Evolutionary conservation across 2,113 vertebrate genomes (phyloP).

Genomic region (Tetrax tetrax): DNA sequence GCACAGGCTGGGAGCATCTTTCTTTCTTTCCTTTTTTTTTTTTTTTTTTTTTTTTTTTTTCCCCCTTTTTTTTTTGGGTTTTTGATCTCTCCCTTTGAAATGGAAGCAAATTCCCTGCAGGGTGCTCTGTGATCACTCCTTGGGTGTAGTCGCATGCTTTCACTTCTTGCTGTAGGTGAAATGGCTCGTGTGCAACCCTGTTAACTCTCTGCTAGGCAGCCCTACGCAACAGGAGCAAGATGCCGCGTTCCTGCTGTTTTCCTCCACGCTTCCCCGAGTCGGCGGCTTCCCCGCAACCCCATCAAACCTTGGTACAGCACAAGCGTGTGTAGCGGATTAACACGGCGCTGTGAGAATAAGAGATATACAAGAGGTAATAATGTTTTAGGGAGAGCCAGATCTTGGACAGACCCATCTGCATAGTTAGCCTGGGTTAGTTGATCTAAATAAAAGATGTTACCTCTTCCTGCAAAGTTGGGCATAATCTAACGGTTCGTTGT

Average conservation of each 20-base stretch:
- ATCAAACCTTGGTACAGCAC: background rate
- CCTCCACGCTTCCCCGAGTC: background rate
- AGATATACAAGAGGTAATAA: background rate
- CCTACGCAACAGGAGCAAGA: background rate
- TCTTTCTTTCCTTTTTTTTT: background rate
- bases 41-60: background rate
- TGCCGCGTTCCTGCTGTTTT: background rate
- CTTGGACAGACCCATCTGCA: background rate
- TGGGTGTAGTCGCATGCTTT: slow-evolving; percentile 70
- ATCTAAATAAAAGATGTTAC: background rate
- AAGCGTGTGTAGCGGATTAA: background rate
- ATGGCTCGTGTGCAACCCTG: slow-evolving; percentile 53
- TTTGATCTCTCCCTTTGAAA: slow-evolving; percentile 71
- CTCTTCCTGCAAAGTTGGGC: background rate
- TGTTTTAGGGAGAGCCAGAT: background rate
- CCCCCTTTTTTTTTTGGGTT: background rate
- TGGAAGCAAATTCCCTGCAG: slow-evolving; percentile 62
- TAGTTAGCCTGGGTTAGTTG: background rate
- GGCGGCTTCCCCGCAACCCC: background rate
- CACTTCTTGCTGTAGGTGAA: slow-evolving; percentile 65
- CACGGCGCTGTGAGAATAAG: background rate
- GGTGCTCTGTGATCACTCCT: slow-evolving; percentile 49
- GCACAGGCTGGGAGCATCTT: slow-evolving; percentile 14
- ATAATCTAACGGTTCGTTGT: background rate
- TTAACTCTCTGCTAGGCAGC: slow-evolving; percentile 58